Evolutionary conservation across 2,888 invertebrate species (phyloP).

Genomic region (Lumbricus terrestris): DNA sequence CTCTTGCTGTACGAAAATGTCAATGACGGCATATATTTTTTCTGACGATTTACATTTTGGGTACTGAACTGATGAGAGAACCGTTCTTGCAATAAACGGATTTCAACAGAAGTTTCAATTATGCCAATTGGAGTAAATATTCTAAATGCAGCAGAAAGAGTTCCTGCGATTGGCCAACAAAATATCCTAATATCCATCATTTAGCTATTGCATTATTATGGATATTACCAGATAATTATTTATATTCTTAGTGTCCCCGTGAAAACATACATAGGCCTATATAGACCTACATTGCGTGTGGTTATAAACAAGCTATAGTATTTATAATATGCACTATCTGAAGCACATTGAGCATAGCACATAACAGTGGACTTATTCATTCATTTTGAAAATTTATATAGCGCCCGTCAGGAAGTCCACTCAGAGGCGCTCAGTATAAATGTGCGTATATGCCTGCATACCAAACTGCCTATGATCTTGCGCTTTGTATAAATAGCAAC

Average conservation of each 20-base stretch:
- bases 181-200: background rate
- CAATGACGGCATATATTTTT: background rate
- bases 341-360: background rate
- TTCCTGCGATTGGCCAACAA: background rate
- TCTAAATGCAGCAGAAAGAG: background rate
- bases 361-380: background rate
- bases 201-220: background rate
- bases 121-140: too few relatives aligned
- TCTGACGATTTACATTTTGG: background rate
- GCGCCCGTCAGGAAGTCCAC: too few relatives aligned
- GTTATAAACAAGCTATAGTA: background rate
- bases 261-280: background rate
- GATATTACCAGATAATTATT: background rate
- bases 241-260: background rate
- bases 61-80: background rate
- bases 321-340: background rate
- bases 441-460: too few relatives aligned
- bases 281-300: too few relatives aligned
- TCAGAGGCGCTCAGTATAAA: too few relatives aligned
- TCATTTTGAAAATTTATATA: too few relatives aligned
- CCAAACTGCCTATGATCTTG: too few relatives aligned
- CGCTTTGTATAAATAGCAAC: too few relatives aligned
- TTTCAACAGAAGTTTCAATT: slow-evolving; percentile 3
- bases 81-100: background rate
- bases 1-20: slow-evolving; percentile 3